phyloP scores from a whole-genome alignment of 2,113 vertebrate genomes.

The Dromaius novaehollandiae region DNA sequence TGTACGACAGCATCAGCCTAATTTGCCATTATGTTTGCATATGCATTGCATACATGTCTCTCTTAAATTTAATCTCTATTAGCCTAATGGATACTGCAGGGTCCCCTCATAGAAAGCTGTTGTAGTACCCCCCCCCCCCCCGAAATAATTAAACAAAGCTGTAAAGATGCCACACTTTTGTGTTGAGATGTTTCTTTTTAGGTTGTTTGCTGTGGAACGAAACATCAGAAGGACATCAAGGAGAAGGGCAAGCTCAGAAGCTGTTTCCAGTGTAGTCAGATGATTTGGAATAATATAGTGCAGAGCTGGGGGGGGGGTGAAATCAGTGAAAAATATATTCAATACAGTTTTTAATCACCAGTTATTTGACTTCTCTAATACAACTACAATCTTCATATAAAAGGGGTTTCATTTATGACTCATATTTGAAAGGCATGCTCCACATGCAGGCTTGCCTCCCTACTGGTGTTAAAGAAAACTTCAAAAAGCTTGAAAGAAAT shows the following conservation, averaged over 20 bases:
- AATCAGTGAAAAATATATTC: not conserved
- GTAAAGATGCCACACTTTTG: not conserved
- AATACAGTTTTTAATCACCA: not conserved
- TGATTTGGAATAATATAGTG: slow-evolving; percentile 10
- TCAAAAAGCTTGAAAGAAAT: not conserved
- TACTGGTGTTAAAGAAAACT: not conserved
- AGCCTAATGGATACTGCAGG: not conserved
- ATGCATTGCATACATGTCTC: too few relatives aligned
- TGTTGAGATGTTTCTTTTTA: not conserved
- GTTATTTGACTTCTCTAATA: not conserved
- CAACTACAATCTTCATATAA: not conserved
- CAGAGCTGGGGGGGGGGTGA: not conserved
- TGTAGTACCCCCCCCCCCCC: not conserved
- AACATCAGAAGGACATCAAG: not conserved
- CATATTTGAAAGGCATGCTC: not conserved
- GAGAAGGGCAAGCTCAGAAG: not conserved
- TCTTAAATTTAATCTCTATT: not conserved
- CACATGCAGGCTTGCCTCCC: not conserved
- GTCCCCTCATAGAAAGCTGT: not conserved
- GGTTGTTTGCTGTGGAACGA: not conserved
- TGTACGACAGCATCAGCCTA: not conserved
- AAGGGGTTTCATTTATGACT: not conserved
- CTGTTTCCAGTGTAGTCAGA: not conserved
- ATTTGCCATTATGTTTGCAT: too few relatives aligned
- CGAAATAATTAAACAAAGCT: not conserved